Conservation (phyloP, 2,888 invertebrate species). For the Loripinus fragilis region DNA sequence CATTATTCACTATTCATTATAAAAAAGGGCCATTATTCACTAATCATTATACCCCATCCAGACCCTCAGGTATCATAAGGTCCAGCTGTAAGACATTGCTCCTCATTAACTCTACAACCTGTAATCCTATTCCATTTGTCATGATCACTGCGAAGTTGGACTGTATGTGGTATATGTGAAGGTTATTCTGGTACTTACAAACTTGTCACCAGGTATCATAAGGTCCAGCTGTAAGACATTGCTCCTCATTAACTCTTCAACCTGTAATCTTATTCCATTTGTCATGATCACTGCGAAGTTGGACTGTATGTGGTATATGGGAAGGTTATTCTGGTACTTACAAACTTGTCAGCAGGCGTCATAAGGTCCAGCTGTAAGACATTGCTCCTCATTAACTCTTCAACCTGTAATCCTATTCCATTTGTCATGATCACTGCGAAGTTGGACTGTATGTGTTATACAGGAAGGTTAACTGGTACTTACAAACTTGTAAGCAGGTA, state of each 20-base stretch:
- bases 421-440: slow-evolving; percentile 63
- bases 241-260: slow-evolving; percentile 26
- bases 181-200: slow-evolving; percentile 34
- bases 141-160: slow-evolving; percentile 66
- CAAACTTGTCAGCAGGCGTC: slow-evolving; percentile 41
- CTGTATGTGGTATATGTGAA: too few relatives aligned
- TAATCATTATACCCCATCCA: too few relatives aligned
- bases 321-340: slow-evolving; percentile 29
- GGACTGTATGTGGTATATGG: slow-evolving; percentile 47
- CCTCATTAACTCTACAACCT: slow-evolving; percentile 35
- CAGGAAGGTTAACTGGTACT: too few relatives aligned
- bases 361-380: slow-evolving; percentile 49
- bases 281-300: slow-evolving; percentile 65
- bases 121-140: slow-evolving; percentile 56
- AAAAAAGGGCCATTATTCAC: too few relatives aligned
- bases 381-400: slow-evolving; percentile 18
- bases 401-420: slow-evolving; percentile 56
- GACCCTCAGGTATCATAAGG: slow-evolving; percentile 47
- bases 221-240: slow-evolving; percentile 48
- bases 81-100: slow-evolving; percentile 44
- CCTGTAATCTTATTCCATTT: slow-evolving; percentile 56
- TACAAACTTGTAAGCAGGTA: slow-evolving; percentile 41
- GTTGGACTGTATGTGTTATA: slow-evolving; percentile 57
- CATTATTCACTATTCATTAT: too few relatives aligned
- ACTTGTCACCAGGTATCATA: slow-evolving; percentile 40